These are phyloP conservation scores for Choristoneura rosaceana DNA, from an alignment of 2,888 invertebrate species.

Conservation along the genomic window DNA sequence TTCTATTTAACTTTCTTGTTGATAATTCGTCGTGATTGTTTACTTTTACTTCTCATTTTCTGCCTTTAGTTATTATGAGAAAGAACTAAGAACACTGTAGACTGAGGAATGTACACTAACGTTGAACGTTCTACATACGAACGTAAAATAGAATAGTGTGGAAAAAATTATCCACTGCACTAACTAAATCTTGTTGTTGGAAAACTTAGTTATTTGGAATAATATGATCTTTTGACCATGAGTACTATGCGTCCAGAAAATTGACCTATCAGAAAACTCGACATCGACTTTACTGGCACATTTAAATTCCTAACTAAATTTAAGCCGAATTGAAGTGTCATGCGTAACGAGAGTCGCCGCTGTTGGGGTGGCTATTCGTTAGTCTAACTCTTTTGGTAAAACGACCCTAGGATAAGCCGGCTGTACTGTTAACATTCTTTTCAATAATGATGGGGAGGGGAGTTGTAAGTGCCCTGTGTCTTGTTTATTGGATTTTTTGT, in stretches of 20 bases:
- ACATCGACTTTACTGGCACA: slow-evolving; percentile 34
- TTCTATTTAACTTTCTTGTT: too few relatives aligned
- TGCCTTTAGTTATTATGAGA: too few relatives aligned
- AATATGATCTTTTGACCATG: background rate
- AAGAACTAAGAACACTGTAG: too few relatives aligned
- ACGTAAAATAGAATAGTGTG: too few relatives aligned
- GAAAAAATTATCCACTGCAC: too few relatives aligned
- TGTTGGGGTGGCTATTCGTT: slow-evolving; percentile 79
- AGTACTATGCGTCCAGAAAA: slow-evolving; percentile 7
- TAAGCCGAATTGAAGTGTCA: slow-evolving; percentile 81
- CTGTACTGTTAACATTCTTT: slow-evolving; percentile 83
- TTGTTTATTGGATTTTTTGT: slow-evolving; percentile 86
- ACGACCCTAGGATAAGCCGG: slow-evolving; percentile 81
- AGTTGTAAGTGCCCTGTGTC: slow-evolving; percentile 74
- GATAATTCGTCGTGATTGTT: too few relatives aligned
- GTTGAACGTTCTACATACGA: too few relatives aligned
- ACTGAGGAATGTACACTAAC: too few relatives aligned
- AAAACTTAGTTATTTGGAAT: background rate
- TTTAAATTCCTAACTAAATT: slow-evolving; percentile 68
- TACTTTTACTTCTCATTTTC: too few relatives aligned
- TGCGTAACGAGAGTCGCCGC: slow-evolving; percentile 71
- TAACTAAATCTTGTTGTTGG: background rate
- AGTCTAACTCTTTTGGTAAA: slow-evolving; percentile 84
- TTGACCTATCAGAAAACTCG: slow-evolving; percentile 24
- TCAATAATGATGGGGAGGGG: slow-evolving; percentile 82